phyloP scores from a whole-genome alignment of 2,888 invertebrate species.

The Agrilus cyanescens region DNA sequence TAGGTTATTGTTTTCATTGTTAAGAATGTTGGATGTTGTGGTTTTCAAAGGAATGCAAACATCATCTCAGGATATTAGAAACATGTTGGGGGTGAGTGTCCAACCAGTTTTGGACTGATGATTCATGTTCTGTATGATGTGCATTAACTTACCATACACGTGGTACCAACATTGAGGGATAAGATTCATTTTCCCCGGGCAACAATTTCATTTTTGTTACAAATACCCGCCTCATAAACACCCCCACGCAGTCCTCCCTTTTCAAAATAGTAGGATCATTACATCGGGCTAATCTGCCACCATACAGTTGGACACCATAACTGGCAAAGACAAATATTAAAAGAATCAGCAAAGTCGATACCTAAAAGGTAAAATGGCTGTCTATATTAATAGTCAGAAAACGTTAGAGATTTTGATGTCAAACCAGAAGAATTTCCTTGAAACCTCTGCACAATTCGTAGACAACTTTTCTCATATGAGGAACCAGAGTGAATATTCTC shows the following conservation, averaged over 20 bases:
- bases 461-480: conserved; percentile 98
- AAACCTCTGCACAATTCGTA: conserved; percentile 97
- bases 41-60: no score
- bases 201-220: conserved; percentile 96
- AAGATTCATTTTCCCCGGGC: conserved; percentile 71
- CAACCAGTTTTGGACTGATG: no score
- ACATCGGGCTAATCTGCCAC: conserved; percentile 89
- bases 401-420: conserved; percentile 13
- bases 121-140: no score
- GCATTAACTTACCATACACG: conserved; percentile 71
- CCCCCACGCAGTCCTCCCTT: conserved; percentile 84
- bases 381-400: conserved; percentile 2
- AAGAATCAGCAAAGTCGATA: conserved; percentile 89
- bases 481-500: conserved; percentile 93
- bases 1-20: no score
- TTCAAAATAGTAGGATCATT: conserved; percentile 83
- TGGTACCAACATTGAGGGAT: conserved; percentile 91
- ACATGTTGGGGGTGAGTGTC: no score
- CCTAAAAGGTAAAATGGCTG: conserved; percentile 40
- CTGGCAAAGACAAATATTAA: conserved; percentile 99
- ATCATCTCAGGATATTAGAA: no score
- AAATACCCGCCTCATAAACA: conserved; percentile 89
- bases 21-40: no score
- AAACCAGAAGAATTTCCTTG: conserved; percentile 92
- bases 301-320: conserved; percentile 96